A percentile compares a stretch with the other conserved stretches of the same genome.
Conservation (phyloP, 1,140 invertebrate genomes). For the Drosophila sechellia region DNA sequence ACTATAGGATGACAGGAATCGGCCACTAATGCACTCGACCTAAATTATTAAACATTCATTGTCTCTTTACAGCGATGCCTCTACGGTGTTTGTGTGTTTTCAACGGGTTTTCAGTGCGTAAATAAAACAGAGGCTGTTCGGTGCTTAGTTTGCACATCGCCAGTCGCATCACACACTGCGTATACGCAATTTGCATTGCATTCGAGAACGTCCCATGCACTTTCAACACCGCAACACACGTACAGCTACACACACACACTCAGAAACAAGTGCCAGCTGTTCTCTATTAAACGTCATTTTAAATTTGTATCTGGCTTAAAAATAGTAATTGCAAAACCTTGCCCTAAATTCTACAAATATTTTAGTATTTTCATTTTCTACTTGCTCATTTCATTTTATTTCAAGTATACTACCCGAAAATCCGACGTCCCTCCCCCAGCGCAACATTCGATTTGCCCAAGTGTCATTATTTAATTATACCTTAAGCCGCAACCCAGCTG, state of each 20-base stretch:
- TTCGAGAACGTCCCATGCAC: slow-evolving; percentile 38
- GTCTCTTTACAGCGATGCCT: slow-evolving; percentile 35
- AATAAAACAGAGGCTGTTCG: slow-evolving; percentile 52
- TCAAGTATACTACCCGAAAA: background rate
- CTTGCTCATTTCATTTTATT: background rate
- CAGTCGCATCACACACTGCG: slow-evolving; percentile 46
- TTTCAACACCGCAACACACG: slow-evolving; percentile 38
- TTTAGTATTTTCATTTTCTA: background rate
- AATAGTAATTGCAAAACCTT: slow-evolving; percentile 44
- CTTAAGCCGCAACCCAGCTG: slow-evolving; percentile 46
- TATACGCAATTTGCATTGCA: slow-evolving; percentile 73
- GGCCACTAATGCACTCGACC: slow-evolving; percentile 71
- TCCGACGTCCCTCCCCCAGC: background rate
- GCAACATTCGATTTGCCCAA: slow-evolving; percentile 1
- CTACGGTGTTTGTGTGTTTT: slow-evolving; percentile 17
- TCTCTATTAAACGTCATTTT: slow-evolving; percentile 67
- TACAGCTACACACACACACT: background rate
- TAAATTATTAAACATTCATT: slow-evolving; percentile 71
- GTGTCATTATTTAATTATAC: slow-evolving; percentile 57
- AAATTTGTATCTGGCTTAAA: slow-evolving; percentile 56
- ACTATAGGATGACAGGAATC: slow-evolving; percentile 23
- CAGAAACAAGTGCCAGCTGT: slow-evolving; percentile 37
- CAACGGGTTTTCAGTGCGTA: slow-evolving; percentile 69
- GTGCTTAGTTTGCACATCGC: slow-evolving; percentile 35
- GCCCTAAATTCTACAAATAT: slow-evolving; percentile 17